phyloP scores from a whole-genome alignment of 1,140 invertebrate species.

The Euura saliciscinereae region DNA sequence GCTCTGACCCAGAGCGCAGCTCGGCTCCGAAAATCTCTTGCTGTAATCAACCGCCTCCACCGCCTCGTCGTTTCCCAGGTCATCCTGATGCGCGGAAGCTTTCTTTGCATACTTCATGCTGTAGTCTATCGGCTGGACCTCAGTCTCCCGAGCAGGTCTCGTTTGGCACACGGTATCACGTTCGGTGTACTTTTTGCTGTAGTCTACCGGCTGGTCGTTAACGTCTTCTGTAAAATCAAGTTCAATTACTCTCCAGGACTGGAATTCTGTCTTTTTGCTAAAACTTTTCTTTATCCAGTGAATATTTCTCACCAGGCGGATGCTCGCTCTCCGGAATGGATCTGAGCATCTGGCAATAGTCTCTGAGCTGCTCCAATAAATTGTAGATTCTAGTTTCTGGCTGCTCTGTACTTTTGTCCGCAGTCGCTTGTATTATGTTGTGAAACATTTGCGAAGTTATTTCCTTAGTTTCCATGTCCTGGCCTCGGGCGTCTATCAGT shows the following conservation, averaged over 20 bases:
- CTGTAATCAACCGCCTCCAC: neutral
- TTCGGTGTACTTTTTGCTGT: conserved; percentile 50
- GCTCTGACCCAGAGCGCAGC: neutral
- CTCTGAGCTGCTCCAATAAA: neutral
- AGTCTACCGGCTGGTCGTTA: conserved; percentile 48
- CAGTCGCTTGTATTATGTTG: neutral
- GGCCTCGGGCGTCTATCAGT: neutral
- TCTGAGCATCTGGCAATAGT: neutral
- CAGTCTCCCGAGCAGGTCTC: conserved; percentile 25
- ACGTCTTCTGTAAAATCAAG: conserved; percentile 32
- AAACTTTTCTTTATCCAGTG: neutral
- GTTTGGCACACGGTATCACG: conserved; percentile 28
- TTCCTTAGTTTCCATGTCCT: neutral
- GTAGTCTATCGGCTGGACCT: conserved; percentile 17
- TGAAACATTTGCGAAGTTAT: neutral
- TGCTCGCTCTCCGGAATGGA: neutral
- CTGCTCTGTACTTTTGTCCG: conserved; percentile 1
- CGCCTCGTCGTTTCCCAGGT: neutral
- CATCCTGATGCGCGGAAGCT: conserved; percentile 32
- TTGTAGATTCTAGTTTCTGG: conserved; percentile 7
- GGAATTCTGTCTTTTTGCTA: no score
- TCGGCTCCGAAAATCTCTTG: neutral
- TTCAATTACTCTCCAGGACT: neutral
- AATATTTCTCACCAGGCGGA: neutral
- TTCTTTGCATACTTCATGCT: conserved; percentile 30